Evolutionary conservation across 1,140 invertebrate genomes (phyloP), one percentile per base, ranked within the genome.

Genomic region (Drosophila aff.): DNA sequence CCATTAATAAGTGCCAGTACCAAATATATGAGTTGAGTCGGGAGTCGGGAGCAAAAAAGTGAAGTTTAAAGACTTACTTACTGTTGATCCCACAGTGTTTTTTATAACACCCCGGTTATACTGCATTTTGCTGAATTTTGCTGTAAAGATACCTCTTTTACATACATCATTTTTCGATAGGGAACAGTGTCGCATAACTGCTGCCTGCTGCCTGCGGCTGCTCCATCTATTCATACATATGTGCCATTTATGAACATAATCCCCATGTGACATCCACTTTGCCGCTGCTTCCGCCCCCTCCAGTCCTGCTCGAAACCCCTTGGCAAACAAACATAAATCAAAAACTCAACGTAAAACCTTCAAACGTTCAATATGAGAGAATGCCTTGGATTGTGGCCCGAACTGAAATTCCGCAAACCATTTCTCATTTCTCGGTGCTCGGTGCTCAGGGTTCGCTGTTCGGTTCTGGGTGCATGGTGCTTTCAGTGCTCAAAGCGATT

Each of bases 341-440:
- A 86, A 75, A 66, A 76, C 50, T 75, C 52, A 75, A 57, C 74
- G 68, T 74, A 82, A 78, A 77, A 76, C 76, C 69, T 82, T 76
- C 66, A 87, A 86, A 79, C 59, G 79, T 79, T 86, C 82, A 79
- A 86, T 86, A 73, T 72, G 73, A 76, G 50, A 52, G 31, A 33
- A 72, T 65, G 68, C 40, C 62, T 72, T 53, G 61, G 46, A 73
- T 53, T 40, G 43, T 64, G 58, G 64, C n/a, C n/a, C 50, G 11
- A 66, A 69, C 31, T 36, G 38, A 36, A 63, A 33, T 55, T 53
- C 67, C 40, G 31, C 40, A 28, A 57, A 28, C 64, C 58, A 55
- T 49, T 43, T 73, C 65, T 57, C 62, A 65, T 62, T 38, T n/a
- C 50, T 53, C 59, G 11, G 15, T 31, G 31, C 46, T 50, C 49